Conservation (phyloP, 2,797 vertebrate species). For the Galago senegalensis region DNA sequence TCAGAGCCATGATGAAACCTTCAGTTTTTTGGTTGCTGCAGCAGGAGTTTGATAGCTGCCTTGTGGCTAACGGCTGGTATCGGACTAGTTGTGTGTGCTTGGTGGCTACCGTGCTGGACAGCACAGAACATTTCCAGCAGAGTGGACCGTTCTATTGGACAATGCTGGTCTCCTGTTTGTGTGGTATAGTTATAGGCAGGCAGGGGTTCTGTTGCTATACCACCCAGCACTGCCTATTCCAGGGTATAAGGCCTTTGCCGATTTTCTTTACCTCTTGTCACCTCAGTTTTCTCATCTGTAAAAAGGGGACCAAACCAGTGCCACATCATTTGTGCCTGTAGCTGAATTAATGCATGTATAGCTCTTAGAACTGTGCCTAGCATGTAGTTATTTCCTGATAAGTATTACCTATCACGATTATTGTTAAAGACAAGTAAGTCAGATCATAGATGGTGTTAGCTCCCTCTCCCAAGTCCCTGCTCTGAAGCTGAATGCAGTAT, state of each 20-base stretch:
- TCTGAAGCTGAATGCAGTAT: background rate
- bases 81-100: background rate
- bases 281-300: conserved; percentile 24
- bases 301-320: background rate
- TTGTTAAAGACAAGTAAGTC: background rate
- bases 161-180: background rate
- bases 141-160: background rate
- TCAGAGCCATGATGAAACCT: background rate
- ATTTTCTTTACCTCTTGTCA: background rate
- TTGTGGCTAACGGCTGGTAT: background rate
- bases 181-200: accelerated
- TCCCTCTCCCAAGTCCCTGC: background rate
- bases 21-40: background rate
- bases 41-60: background rate
- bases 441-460: background rate
- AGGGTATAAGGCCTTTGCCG: background rate
- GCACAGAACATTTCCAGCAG: background rate
- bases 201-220: background rate
- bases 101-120: background rate
- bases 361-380: background rate
- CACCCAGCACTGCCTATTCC: background rate
- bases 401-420: background rate
- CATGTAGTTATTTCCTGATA: background rate
- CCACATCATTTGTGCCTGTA: background rate
- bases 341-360: background rate